phyloP scores from a whole-genome alignment of 1,140 invertebrate species.

The Nebria ingens region DNA sequence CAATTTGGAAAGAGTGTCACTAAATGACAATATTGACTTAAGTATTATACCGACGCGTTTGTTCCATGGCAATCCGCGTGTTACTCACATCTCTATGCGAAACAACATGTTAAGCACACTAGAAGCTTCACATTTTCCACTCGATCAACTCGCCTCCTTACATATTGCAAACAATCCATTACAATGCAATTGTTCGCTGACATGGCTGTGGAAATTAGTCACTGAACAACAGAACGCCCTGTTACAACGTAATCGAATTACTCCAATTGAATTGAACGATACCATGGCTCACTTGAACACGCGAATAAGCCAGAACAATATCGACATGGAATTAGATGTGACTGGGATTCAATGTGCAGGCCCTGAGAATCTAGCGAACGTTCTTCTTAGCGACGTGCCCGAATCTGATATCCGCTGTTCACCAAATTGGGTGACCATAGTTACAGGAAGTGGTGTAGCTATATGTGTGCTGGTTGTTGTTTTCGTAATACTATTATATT shows the following conservation, averaged over 20 bases:
- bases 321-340: constrained; percentile 29
- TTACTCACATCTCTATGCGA: constrained; percentile 59
- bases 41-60: constrained; percentile 55
- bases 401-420: constrained; percentile 50
- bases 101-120: constrained; percentile 59
- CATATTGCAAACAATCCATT: constrained; percentile 72
- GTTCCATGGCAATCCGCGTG: constrained; percentile 63
- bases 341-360: constrained; percentile 43
- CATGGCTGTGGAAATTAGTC: constrained; percentile 73
- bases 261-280: constrained; percentile 29
- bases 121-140: constrained; percentile 67
- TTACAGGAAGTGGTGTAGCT: constrained; percentile 42
- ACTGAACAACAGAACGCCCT: constrained; percentile 37
- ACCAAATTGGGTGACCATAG: constrained; percentile 44
- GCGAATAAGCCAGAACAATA: constrained; percentile 12
- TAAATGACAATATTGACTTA: constrained; percentile 65
- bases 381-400: constrained; percentile 40
- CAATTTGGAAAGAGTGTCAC: constrained; percentile 62
- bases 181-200: constrained; percentile 75
- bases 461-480: constrained; percentile 42
- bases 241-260: constrained; percentile 24
- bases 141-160: constrained; percentile 58
- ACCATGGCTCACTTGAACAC: constrained; percentile 35
- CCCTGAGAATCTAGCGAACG: constrained; percentile 39
- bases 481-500: constrained; percentile 42